Conservation (phyloP, 2,797 vertebrate genomes). For the Lycodopsis pacificus region DNA sequence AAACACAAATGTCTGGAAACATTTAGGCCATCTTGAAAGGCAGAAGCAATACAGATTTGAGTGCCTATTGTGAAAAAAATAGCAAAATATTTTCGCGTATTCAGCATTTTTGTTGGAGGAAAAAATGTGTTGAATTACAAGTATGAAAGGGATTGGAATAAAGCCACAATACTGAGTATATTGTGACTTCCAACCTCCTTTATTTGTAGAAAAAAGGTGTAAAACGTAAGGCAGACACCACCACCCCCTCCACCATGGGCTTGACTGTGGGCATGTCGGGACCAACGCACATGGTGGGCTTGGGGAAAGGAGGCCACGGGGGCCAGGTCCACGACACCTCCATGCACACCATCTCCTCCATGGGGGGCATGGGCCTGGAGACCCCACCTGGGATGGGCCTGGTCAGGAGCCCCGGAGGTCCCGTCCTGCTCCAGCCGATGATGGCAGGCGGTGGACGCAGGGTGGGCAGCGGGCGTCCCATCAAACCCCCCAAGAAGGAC, state of each 20-base stretch:
- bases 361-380: slow-evolving; percentile 79
- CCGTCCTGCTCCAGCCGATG: slow-evolving; percentile 85
- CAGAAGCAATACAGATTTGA: not conserved
- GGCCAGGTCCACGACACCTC: slow-evolving; percentile 84
- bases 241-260: slow-evolving; percentile 92
- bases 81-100: not conserved
- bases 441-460: slow-evolving; percentile 79
- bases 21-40: not conserved
- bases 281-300: slow-evolving; percentile 83
- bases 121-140: not conserved
- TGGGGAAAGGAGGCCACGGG: slow-evolving; percentile 84
- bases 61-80: not conserved
- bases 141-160: not conserved
- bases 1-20: not conserved
- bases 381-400: slow-evolving; percentile 80
- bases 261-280: slow-evolving; percentile 77
- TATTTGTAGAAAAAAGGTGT: slow-evolving; percentile 91
- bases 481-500: slow-evolving; percentile 94
- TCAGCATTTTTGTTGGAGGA: not conserved
- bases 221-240: slow-evolving; percentile 95
- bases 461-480: slow-evolving; percentile 92
- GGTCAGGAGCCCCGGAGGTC: slow-evolving; percentile 74
- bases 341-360: slow-evolving; percentile 85
- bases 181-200: not conserved
- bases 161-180: not conserved